phyloP scores from a whole-genome alignment of 1,140 invertebrate species.

The Drosophila rhopaloa region DNA sequence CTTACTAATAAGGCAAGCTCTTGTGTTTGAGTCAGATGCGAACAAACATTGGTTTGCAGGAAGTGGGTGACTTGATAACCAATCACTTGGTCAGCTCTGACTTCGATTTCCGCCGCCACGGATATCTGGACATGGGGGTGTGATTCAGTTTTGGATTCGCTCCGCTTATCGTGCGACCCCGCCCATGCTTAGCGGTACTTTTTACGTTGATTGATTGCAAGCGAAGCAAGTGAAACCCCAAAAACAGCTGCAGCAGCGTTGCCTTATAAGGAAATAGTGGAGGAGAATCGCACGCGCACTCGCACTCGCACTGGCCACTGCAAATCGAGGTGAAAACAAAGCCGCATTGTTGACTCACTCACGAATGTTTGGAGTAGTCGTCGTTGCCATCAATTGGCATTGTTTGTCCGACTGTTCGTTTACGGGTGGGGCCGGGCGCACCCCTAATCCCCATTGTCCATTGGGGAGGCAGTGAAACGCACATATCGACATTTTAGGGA shows the following conservation, averaged over 20 bases:
- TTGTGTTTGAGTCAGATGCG: slow-evolving; percentile 16
- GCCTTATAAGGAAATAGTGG: slow-evolving; percentile 41
- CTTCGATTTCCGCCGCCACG: background rate
- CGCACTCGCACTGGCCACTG: background rate
- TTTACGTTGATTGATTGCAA: slow-evolving; percentile 40
- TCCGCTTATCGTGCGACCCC: slow-evolving; percentile 33
- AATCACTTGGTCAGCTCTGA: slow-evolving; percentile 4
- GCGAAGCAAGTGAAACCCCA: slow-evolving; percentile 3
- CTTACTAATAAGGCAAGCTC: slow-evolving; percentile 26
- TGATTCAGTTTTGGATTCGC: slow-evolving; percentile 16
- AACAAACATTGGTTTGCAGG: slow-evolving; percentile 11
- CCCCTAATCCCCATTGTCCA: slow-evolving; percentile 14
- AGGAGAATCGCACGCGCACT: slow-evolving; percentile 26
- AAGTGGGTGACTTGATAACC: slow-evolving; percentile 33
- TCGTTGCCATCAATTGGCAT: slow-evolving; percentile 37
- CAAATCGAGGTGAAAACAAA: slow-evolving; percentile 34
- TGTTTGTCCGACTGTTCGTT: slow-evolving; percentile 32
- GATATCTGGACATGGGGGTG: slow-evolving; percentile 26
- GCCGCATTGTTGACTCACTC: slow-evolving; percentile 40
- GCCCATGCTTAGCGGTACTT: slow-evolving; percentile 23
- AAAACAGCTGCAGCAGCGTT: slow-evolving; percentile 13
- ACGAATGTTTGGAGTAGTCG: slow-evolving; percentile 29
- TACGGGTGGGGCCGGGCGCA: slow-evolving; percentile 10
- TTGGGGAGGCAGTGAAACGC: background rate
- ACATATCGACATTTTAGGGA: slow-evolving; percentile 19